Evolutionary conservation across 2,888 invertebrate genomes (phyloP), one percentile per base, ranked within the genome.

Genomic region (Steinernema carpocapsae): DNA sequence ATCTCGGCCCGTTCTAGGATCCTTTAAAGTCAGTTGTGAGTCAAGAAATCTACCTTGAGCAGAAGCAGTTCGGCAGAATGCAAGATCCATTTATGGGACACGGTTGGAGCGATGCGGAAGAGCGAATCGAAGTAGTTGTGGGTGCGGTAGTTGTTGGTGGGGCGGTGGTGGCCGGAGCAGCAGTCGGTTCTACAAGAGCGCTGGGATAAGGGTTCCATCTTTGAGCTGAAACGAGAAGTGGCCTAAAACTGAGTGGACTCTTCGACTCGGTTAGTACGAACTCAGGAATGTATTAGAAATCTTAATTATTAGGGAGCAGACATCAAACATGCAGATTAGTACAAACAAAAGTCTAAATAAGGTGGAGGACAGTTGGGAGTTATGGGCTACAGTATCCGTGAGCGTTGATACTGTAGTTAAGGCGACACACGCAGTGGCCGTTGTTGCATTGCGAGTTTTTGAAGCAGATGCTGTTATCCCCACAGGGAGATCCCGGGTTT

Each of bases 41-140:
- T 19, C 17, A n/a, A n/a, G 22, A 14, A 19, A 1, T 24, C 29
- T 52, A 76, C 79, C 70, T 70, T 0, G 84, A 80, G 64, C 87
- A 87, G 76, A 80, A 85, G 72, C 87, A 87, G 32, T 83, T 74
- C 3, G 87, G 87, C 17, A 85, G 79, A 26, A 72, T 43, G 70
- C 86, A 86, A n/a, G 56, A 76, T 43, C 77, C 79, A 74, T 84
- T 81, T 0, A 37, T 46, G 0, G 85, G 85, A 59, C 85, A 85
- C 73, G 22, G 56, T 37, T 43, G 74, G 26, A 79, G 71, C 4
- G 37, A 37, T 37, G 3, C 48, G 48, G 48, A 48, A 48, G 48
- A 37, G 52, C 19, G 17, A 4, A 48, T 14, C 48, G 48, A 10
- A 17, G 48, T 10, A 4, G 7, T 48, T 1, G 1, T 12, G 52